Percentiles rank a stretch among this genome's conserved stretches.
Evolutionary conservation across 1,140 invertebrate genomes (phyloP).

Genomic region (Luehdorfia chinensis): DNA sequence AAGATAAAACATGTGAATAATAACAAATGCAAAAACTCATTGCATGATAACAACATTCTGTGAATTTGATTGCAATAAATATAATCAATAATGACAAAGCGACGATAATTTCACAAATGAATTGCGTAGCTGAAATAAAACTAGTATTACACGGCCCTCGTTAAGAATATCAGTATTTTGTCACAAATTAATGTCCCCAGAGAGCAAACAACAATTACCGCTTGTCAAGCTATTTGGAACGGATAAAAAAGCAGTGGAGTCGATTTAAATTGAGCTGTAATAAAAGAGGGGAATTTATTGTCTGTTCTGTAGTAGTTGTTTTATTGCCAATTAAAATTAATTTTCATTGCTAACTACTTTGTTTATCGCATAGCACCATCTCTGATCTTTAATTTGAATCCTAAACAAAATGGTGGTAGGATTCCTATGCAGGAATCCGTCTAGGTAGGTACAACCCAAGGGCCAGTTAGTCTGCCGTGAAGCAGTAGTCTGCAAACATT

Average conservation of each 20-base stretch:
- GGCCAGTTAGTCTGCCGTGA: no score
- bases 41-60: constrained; percentile 22
- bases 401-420: no score
- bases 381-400: no score
- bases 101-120: constrained; percentile 34
- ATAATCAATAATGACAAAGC: constrained; percentile 28
- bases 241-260: constrained; percentile 43
- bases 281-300: constrained; percentile 54
- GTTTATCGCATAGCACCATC: no score
- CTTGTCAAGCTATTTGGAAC: constrained; percentile 32
- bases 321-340: constrained; percentile 51
- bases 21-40: not conserved
- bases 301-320: constrained; percentile 34
- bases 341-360: no score
- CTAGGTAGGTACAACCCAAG: no score
- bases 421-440: no score
- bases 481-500: no score
- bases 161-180: constrained; percentile 61
- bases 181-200: constrained; percentile 57
- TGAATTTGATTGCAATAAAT: constrained; percentile 29
- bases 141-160: constrained; percentile 23
- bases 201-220: constrained; percentile 65
- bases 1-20: no score
- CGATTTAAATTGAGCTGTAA: constrained; percentile 45
- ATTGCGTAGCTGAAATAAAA: constrained; percentile 25